These are phyloP conservation scores for Lepidostoma basale DNA, from an alignment of 1,140 invertebrate genomes.

Conservation along the genomic window DNA sequence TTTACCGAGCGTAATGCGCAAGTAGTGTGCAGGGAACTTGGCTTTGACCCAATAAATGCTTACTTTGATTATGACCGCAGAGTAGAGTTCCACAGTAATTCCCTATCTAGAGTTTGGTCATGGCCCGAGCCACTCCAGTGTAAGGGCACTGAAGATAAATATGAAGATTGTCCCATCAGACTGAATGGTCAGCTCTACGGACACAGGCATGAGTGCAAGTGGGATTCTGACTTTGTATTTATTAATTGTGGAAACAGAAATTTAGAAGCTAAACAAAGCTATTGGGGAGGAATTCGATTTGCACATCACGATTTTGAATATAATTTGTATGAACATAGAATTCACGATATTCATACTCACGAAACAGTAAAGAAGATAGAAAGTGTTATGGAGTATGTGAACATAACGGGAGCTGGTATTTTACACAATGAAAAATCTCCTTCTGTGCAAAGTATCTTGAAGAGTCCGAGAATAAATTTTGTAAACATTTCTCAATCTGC, in stretches of 20 bases:
- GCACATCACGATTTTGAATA: slow-evolving; percentile 88
- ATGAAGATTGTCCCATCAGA: slow-evolving; percentile 88
- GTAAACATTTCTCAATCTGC: slow-evolving; percentile 86
- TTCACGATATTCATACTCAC: slow-evolving; percentile 81
- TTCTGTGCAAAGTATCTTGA: slow-evolving; percentile 87
- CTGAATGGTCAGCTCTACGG: slow-evolving; percentile 89
- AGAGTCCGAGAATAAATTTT: slow-evolving; percentile 80
- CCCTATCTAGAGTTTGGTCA: slow-evolving; percentile 82
- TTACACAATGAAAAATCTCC: slow-evolving; percentile 94
- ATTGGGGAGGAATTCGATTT: slow-evolving; percentile 97
- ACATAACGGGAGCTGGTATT: slow-evolving; percentile 94
- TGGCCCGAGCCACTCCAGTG: slow-evolving; percentile 94
- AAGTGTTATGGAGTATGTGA: slow-evolving; percentile 81
- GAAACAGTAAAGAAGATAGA: slow-evolving; percentile 69
- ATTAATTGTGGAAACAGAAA: slow-evolving; percentile 87
- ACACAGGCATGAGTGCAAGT: slow-evolving; percentile 81
- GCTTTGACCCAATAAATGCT: slow-evolving; percentile 86
- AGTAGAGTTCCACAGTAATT: slow-evolving; percentile 85
- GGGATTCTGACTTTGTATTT: slow-evolving; percentile 92
- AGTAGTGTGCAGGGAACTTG: slow-evolving; percentile 94
- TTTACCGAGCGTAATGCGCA: slow-evolving; percentile 95
- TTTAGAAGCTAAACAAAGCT: slow-evolving; percentile 70
- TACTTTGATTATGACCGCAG: slow-evolving; percentile 81
- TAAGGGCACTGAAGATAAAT: slow-evolving; percentile 79
- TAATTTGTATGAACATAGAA: slow-evolving; percentile 78